A percentile compares a stretch with the other conserved stretches of the same genome.
Conservation (phyloP, 2,888 invertebrate species). For the Lasius fuliginosus region DNA sequence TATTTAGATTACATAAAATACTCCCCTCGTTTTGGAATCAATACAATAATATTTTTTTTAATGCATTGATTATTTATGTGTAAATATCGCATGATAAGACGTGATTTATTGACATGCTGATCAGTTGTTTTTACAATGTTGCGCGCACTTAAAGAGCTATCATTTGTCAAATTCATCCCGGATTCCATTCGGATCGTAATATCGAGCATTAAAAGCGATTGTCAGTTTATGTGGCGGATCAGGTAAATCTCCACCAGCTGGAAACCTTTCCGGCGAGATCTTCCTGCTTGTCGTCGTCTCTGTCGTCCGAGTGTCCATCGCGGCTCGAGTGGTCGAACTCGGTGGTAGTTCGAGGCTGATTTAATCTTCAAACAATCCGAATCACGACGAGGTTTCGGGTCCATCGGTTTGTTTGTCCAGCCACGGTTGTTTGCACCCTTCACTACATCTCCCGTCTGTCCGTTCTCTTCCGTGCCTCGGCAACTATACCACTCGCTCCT, state of each 20-base stretch:
- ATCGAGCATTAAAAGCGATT: slow-evolving; percentile 38
- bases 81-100: slow-evolving; percentile 4
- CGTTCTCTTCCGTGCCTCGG: slow-evolving; percentile 48
- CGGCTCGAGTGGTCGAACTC: slow-evolving; percentile 66
- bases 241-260: slow-evolving; percentile 40
- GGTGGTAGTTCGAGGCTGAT: slow-evolving; percentile 72
- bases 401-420: slow-evolving; percentile 76
- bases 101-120: slow-evolving; percentile 21
- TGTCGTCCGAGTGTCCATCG: slow-evolving; percentile 36
- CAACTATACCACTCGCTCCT: slow-evolving; percentile 53
- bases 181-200: slow-evolving; percentile 23
- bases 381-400: slow-evolving; percentile 64
- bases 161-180: slow-evolving; percentile 44
- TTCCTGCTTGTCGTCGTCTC: slow-evolving; percentile 3
- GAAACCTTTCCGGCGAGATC: slow-evolving; percentile 44
- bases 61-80: background rate
- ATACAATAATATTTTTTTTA: background rate
- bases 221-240: slow-evolving; percentile 41
- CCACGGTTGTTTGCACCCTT: slow-evolving; percentile 76
- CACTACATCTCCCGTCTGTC: slow-evolving; percentile 67
- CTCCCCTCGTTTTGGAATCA: background rate
- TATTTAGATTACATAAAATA: background rate
- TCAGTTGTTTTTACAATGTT: slow-evolving; percentile 39
- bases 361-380: slow-evolving; percentile 77
- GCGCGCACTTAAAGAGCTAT: background rate